Evolutionary conservation across 2,888 invertebrate genomes (phyloP), one percentile per base, ranked within the genome.

Genomic region (Trypoxylon attenuatum): DNA sequence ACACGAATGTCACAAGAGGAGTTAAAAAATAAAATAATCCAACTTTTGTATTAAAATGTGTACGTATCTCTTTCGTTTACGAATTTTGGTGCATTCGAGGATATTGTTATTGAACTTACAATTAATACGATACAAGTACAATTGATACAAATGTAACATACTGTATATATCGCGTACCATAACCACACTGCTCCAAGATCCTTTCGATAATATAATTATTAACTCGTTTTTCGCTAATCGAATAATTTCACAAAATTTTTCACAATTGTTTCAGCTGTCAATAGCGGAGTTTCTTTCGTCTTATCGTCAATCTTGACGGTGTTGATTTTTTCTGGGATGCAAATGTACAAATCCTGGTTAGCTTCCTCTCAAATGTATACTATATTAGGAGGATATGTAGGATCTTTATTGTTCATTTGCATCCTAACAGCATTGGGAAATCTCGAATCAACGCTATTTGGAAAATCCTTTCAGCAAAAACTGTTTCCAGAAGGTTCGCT

Each of bases 281-380:
- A 92, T 71, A 93, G 92, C 84, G 91, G 92, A 84, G 91, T 92
- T 78, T 95, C 95, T 6, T 92, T 94, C 76, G 88, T 93, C 49
- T 87, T 97, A 76, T 93, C 97, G 0, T 91, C 93, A 29, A 94
- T 96, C 74, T 87, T 96, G 77, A 92, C 94, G 5, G 90, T 97
- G 25, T 89, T 97, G 5, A 89, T 96, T 78, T 96, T 97, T 88
- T 96, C 96, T 77, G 94, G 94, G 53, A 94, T 98, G 94, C 97
- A 97, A 88, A 94, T 97, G 90, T 96, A 96, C 84, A 94, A 93
- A 82, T 91, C 91, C 13, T 92, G 94, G 89, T 88, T 98, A 55
- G 91, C 92, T 47, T 92, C 93, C 21, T 92, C 94, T 1, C 96
- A 96, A 81, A 87, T 94, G 27, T 92, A 94, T 77, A 97, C 96